A percentile compares a stretch with the other conserved stretches of the same genome.
These are phyloP conservation scores for Brachirus orientalis DNA, from an alignment of 2,113 vertebrate genomes.

Conservation along the genomic window DNA sequence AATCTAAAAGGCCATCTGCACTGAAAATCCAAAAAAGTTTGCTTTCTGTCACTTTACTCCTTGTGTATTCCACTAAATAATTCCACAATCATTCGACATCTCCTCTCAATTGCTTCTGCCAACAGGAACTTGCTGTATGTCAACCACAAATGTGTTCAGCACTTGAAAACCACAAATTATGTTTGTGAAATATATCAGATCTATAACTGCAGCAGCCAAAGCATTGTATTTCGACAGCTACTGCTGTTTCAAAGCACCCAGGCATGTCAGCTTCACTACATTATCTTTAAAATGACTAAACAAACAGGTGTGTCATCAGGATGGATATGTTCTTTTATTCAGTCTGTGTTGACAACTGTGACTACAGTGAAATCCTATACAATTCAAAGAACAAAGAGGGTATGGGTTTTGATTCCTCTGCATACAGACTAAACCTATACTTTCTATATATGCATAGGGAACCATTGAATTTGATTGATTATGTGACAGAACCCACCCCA, in stretches of 20 bases:
- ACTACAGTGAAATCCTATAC: no score
- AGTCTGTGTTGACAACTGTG: no score
- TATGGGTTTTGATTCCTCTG: background rate
- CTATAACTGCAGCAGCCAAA: slow-evolving; percentile 28
- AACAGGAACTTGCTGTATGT: slow-evolving; percentile 1
- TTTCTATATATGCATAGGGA: background rate
- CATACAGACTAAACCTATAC: background rate
- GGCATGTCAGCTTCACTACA: slow-evolving; percentile 4
- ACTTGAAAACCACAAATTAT: slow-evolving; percentile 15
- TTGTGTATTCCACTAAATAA: no score
- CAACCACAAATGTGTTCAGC: slow-evolving; percentile 21
- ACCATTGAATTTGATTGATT: slow-evolving; percentile 18
- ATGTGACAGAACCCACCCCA: slow-evolving; percentile 6
- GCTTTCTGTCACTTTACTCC: no score
- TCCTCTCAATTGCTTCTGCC: slow-evolving; percentile 5
- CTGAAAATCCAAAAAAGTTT: no score
- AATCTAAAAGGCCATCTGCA: background rate
- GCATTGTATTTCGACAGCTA: slow-evolving; percentile 36
- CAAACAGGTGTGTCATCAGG: background rate
- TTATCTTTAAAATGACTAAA: slow-evolving; percentile 5
- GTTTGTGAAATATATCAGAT: slow-evolving; percentile 35
- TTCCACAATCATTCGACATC: no score
- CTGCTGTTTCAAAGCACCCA: no score
- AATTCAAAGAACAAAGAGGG: background rate
- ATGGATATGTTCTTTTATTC: background rate